Conservation (phyloP, 2,797 vertebrate genomes). For the Acipenser oxyrinchus region DNA sequence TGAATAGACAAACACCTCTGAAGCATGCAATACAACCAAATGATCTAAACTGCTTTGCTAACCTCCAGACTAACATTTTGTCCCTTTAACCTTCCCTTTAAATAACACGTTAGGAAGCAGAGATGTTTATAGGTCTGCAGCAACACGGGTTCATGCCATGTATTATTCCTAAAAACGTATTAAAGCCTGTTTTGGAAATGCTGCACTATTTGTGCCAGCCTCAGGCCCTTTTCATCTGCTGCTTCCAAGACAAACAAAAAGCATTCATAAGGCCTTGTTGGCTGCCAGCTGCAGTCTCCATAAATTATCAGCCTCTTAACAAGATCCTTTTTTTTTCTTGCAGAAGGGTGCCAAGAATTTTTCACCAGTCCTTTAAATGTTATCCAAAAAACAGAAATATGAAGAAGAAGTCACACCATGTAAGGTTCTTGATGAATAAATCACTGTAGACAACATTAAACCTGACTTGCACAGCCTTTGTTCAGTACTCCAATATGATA, state of each 20-base stretch:
- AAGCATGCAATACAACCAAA: not conserved
- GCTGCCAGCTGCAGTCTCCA: slow-evolving; percentile 60
- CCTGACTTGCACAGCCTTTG: too few relatives aligned
- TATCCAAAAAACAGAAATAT: too few relatives aligned
- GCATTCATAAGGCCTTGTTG: slow-evolving; percentile 53
- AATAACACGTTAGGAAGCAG: slow-evolving; percentile 13
- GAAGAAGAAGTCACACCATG: too few relatives aligned
- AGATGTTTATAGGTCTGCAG: slow-evolving; percentile 12
- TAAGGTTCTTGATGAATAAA: too few relatives aligned
- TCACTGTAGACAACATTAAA: too few relatives aligned
- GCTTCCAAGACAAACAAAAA: slow-evolving; percentile 54
- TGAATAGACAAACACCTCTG: not conserved
- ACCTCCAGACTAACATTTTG: slow-evolving; percentile 1
- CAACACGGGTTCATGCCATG: slow-evolving; percentile 12
- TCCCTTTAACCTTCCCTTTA: slow-evolving; percentile 6
- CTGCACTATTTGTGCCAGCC: slow-evolving; percentile 53
- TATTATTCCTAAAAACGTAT: slow-evolving; percentile 14
- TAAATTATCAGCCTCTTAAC: slow-evolving; percentile 59
- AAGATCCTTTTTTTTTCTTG: slow-evolving; percentile 42
- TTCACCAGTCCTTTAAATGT: not conserved
- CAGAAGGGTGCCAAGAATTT: not conserved
- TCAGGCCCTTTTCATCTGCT: slow-evolving; percentile 61
- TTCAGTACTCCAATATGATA: too few relatives aligned
- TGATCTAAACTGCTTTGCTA: not conserved
- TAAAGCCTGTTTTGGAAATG: slow-evolving; percentile 26